Evolutionary conservation across 2,113 vertebrate species (phyloP), one percentile per base, ranked within the genome.

Genomic region (Forbesichthys papilliferus): DNA sequence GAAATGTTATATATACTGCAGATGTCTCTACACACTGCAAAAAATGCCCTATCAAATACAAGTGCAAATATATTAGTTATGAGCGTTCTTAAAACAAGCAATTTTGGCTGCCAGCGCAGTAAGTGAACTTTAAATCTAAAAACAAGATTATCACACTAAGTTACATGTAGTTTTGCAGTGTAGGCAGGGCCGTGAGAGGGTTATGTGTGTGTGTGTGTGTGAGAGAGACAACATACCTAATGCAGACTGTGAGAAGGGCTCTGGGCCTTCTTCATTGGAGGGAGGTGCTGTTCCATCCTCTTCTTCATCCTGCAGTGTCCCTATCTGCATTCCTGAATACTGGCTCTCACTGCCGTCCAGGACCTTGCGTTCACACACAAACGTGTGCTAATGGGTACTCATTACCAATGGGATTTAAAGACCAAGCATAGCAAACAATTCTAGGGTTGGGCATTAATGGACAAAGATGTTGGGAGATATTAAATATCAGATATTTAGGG

Each of bases 291-390:
- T 14, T 34, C 87, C 84, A 66, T 96, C 96, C 71, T 98, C 96
- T 55, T 96, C 96, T 47, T 96, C 96, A 68, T 98, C 96, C 79
- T 94, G 96, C 0, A 95, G 88, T 14, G 93, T 95, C 49, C 95
- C 95, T 0, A 94, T 94, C 46, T 95, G 96, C 95, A 95, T 92
- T 64, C 95, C 95, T 8, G 93, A 94, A 82, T 95, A 96, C 72
- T 96, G 98, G 84, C 93, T 94, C 66, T 99, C 96, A 27, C 93
- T 89, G 60, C 96, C 93, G 13, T 98, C 98, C 62, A 98, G 84
- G 46, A 98, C 95, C 98, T 99, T 86, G 11, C 51, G 42, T 46
- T 33, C 62, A 55, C 20, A 48, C 64, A 60, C 61, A 55, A 56
- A 75, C 48, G 54, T 3, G 65, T 0, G 6, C 42, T 16, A 36